These are phyloP conservation scores for Microctonus hyperodae DNA, from an alignment of 2,888 invertebrate genomes.

Conservation along the genomic window DNA sequence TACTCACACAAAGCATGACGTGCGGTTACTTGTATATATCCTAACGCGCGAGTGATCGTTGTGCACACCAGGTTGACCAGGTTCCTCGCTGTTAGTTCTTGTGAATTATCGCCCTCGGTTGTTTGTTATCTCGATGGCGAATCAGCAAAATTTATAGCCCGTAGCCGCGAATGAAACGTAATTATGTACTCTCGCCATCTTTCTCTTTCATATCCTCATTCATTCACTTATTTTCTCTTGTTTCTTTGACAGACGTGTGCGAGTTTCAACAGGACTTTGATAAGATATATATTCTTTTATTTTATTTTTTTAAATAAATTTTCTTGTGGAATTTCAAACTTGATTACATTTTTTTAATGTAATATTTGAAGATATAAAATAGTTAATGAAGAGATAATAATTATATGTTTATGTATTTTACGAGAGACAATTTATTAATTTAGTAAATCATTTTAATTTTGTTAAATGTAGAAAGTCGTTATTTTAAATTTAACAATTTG, in stretches of 20 bases:
- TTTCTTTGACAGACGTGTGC: background rate
- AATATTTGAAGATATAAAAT: too few species aligned
- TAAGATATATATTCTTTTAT: background rate
- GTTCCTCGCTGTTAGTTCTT: slow-evolving; percentile 27
- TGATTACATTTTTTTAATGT: too few species aligned
- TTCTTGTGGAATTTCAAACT: too few species aligned
- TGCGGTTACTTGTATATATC: background rate
- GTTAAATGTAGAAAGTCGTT: background rate
- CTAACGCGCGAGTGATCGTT: slow-evolving; percentile 6
- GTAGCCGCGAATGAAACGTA: slow-evolving; percentile 54
- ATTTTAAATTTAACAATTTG: slow-evolving; percentile 6
- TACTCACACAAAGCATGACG: slow-evolving; percentile 43
- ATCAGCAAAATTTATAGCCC: slow-evolving; percentile 54
- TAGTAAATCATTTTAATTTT: background rate
- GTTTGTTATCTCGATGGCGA: slow-evolving; percentile 48
- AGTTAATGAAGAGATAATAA: too few species aligned
- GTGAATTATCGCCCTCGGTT: slow-evolving; percentile 51
- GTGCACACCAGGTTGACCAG: slow-evolving; percentile 29
- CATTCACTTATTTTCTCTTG: background rate
- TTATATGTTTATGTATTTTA: too few species aligned
- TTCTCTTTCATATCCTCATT: background rate
- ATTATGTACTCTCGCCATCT: slow-evolving; percentile 45
- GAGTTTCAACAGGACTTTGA: background rate
- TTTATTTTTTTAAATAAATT: too few species aligned
- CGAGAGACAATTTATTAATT: too few species aligned